A percentile compares a stretch with the other conserved stretches of the same genome.
Evolutionary conservation across 2,113 vertebrate species (phyloP).

Genomic region (Cynoglossus semilaevis): DNA sequence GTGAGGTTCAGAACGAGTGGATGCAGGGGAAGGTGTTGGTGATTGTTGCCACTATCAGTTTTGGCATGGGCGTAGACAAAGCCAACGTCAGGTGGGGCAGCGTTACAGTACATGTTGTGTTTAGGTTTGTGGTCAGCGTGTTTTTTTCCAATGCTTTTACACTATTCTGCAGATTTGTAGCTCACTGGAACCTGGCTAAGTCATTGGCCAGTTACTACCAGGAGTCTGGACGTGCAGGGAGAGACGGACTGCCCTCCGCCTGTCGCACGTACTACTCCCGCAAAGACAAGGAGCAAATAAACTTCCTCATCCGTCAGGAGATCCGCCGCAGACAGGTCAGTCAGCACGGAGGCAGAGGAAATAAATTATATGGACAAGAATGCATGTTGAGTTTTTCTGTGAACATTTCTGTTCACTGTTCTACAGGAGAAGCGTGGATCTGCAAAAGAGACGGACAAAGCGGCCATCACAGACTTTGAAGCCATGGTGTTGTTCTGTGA

Average conservation of each 20-base stretch:
- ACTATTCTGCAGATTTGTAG: conserved; percentile 84
- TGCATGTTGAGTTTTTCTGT: not conserved
- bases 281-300: conserved; percentile 85
- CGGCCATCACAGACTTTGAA: conserved; percentile 83
- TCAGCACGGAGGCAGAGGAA: not conserved
- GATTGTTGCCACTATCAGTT: conserved; percentile 97
- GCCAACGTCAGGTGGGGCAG: conserved; percentile 87
- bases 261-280: conserved; percentile 94
- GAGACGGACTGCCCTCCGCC: conserved; percentile 88
- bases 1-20: conserved; percentile 88
- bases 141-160: not conserved
- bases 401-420: conserved; percentile 1
- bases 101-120: not conserved
- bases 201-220: conserved; percentile 97
- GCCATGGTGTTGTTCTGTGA: conserved; percentile 90
- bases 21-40: conserved; percentile 91
- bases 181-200: conserved; percentile 97
- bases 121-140: not conserved
- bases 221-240: conserved; percentile 93
- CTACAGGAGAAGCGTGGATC: conserved; percentile 85
- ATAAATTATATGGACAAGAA: too few relatives aligned
- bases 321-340: conserved; percentile 81
- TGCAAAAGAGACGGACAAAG: conserved; percentile 83
- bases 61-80: conserved; percentile 99
- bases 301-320: conserved; percentile 91